Evolutionary conservation across 2,113 vertebrate species (phyloP).

Genomic region (Chloebia gouldiae): DNA sequence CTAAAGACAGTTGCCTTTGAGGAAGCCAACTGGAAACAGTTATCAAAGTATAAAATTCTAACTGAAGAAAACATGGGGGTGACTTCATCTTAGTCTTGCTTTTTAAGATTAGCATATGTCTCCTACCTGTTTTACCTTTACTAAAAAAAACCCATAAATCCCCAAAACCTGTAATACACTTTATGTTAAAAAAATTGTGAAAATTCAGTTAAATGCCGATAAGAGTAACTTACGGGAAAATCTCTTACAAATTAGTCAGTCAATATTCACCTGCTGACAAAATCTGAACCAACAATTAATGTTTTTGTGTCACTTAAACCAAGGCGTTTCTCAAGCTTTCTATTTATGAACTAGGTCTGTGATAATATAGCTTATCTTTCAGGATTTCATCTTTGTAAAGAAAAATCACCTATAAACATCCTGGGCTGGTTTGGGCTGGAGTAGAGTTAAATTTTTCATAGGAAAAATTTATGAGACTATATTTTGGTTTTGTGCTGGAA

Average conservation of each 20-base stretch:
- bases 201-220: not conserved
- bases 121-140: not conserved
- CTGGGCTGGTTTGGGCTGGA: not conserved
- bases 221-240: not conserved
- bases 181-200: not conserved
- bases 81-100: not conserved
- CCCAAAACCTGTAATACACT: not conserved
- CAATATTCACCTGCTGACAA: not conserved
- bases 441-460: not conserved
- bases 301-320: not conserved
- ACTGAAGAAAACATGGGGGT: not conserved
- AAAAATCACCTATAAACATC: not conserved
- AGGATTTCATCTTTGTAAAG: not conserved
- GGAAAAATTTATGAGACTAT: not conserved
- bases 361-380: not conserved
- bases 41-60: not conserved
- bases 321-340: not conserved
- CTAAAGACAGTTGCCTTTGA: not conserved
- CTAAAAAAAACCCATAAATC: rapidly evolving
- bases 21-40: not conserved
- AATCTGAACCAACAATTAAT: not conserved
- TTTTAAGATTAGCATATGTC: not conserved
- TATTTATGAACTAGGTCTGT: not conserved
- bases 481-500: not conserved
- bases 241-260: not conserved